Conservation (phyloP, 2,888 invertebrate species). For the Dione juno region DNA sequence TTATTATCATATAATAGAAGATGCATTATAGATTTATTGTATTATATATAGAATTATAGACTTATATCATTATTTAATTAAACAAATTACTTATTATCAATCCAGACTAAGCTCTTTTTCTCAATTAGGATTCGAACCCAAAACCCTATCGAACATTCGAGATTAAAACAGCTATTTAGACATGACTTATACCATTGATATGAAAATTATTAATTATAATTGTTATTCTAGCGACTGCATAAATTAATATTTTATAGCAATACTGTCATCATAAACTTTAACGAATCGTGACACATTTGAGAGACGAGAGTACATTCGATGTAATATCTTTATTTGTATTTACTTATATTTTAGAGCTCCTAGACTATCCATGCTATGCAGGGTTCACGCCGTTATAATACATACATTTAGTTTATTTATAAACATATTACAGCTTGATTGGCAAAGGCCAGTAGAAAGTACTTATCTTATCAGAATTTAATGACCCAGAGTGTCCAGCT, state of each 20-base stretch:
- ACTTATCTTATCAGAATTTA: conserved; percentile 40
- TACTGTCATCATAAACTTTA: conserved; percentile 23
- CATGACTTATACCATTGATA: conserved; percentile 10
- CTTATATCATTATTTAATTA: too few species aligned
- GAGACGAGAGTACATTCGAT: not conserved
- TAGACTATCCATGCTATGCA: conserved; percentile 36
- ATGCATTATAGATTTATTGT: too few species aligned
- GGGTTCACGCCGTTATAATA: not conserved
- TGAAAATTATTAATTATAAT: conserved; percentile 20
- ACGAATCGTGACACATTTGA: conserved; percentile 27
- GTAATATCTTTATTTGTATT: conserved; percentile 32
- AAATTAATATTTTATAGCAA: conserved; percentile 22
- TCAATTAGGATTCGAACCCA: not conserved
- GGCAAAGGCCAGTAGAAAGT: too few species aligned
- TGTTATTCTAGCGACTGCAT: conserved; percentile 2
- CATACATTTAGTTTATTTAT: too few species aligned
- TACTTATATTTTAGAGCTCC: conserved; percentile 27
- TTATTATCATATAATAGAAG: too few species aligned
- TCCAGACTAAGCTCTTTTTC: not conserved
- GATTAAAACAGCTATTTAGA: not conserved
- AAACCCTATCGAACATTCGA: not conserved
- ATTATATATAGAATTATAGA: too few species aligned
- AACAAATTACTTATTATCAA: too few species aligned
- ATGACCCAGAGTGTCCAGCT: conserved; percentile 32
- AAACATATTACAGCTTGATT: too few species aligned